A percentile compares a stretch with the other conserved stretches of the same genome.
Evolutionary conservation across 1,140 invertebrate genomes (phyloP).

Genomic region (Hyphantria cunea): DNA sequence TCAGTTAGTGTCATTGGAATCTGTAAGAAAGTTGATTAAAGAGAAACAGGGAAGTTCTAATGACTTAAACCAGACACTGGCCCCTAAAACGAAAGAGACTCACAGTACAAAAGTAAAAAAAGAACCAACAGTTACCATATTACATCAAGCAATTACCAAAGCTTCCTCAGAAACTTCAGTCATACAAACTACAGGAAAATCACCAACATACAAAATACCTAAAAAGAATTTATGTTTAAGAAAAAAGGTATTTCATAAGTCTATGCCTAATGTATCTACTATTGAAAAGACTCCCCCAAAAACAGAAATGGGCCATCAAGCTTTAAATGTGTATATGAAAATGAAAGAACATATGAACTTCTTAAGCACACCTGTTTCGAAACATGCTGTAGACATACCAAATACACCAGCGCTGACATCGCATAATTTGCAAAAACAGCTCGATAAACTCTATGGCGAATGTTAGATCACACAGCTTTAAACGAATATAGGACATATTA

Average conservation of each 20-base stretch:
- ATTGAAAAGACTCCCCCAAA: slow-evolving; percentile 39
- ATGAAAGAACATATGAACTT: slow-evolving; percentile 72
- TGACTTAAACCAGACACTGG: slow-evolving; percentile 35
- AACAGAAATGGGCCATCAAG: slow-evolving; percentile 45
- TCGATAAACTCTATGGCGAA: slow-evolving; percentile 61
- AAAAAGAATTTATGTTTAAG: slow-evolving; percentile 59
- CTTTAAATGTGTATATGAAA: slow-evolving; percentile 64
- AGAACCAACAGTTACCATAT: no score
- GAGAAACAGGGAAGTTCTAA: slow-evolving; percentile 33
- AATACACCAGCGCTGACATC: slow-evolving; percentile 64
- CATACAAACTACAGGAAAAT: slow-evolving; percentile 47
- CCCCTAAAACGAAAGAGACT: no score
- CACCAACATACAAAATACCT: slow-evolving; percentile 66
- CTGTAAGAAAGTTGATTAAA: slow-evolving; percentile 55
- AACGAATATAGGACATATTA: not conserved
- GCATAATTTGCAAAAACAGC: slow-evolving; percentile 67
- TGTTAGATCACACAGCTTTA: not conserved
- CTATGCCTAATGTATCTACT: slow-evolving; percentile 60
- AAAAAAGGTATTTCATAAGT: slow-evolving; percentile 63
- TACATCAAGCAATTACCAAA: no score
- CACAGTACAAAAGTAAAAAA: no score
- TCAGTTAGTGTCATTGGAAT: slow-evolving; percentile 47
- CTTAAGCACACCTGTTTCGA: slow-evolving; percentile 58
- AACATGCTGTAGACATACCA: slow-evolving; percentile 31
- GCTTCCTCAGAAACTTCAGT: slow-evolving; percentile 30